Evolutionary conservation across 2,888 invertebrate species (phyloP), one percentile per base, ranked within the genome.

Genomic region (Drosophila mayaguana): DNA sequence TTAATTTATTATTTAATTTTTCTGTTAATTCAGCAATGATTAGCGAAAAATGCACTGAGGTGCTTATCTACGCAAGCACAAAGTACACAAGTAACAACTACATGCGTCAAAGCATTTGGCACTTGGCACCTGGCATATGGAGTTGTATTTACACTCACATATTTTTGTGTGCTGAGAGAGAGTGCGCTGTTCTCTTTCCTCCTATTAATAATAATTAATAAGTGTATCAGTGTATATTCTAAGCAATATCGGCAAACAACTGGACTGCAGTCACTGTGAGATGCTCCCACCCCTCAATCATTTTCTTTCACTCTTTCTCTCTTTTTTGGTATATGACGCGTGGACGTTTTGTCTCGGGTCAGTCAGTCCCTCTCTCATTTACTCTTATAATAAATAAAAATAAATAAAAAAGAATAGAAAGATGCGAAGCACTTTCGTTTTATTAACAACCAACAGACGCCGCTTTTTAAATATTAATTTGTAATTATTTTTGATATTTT

Each of bases 101-200:
- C 55, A 55, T 62, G 59, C 67, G 54, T 68, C 57, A 68, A 76
- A 69, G 59, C 51, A 60, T 32, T 68, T 62, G 54, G 36, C n/a
- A 43, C 43, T 43, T 20, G 43, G 63, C 71, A 70, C 80, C 65
- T 79, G 70, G 70, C 69, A 65, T 78, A 60, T 63, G 51, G 43
- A 62, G 59, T 70, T 63, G 53, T n/a, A 60, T 61, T 42, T 40
- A 36, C 45, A 56, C 32, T 59, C 45, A 36, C 51, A 50, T 42
- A 66, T 43, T 60, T 7, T 42, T 61, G 40, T 20, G 40, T 40
- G 48, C 53, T 2, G 46, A 48, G 46, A 46, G 46, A 48, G 25
- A 48, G 22, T 42, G 42, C 28, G 20, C 43, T 36, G 16, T 36
- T 38, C 28, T 42, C 40, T 18, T 53, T 38, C 38, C 32, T 34